Evolutionary conservation across 1,140 invertebrate genomes (phyloP), one percentile per base, ranked within the genome.

Genomic region (Pteromalus puparum): DNA sequence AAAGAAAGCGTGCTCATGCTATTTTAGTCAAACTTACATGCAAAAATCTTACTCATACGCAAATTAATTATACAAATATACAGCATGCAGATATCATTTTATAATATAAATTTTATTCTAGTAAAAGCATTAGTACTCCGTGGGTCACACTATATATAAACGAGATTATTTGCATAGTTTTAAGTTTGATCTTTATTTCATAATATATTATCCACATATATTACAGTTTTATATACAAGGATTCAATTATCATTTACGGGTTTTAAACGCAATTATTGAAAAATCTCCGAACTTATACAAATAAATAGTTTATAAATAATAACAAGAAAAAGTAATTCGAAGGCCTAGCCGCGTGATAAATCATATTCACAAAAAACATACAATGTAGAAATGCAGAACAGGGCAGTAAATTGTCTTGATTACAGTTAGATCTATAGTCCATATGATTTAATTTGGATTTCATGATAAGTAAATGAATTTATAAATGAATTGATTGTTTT

Each of bases 201-300:
- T 85, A 85, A 81, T 82, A 85, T 85, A 82, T 86, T 86, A 86
- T 86, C 81, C 85, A 86, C 85, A 86, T 86, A 84, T 85, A 76
- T 83, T 82, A 81, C 81, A 82, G 53, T 83, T 67, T 83, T 82
- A 87, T 85, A 67, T 82, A 84, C 75, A 86, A 86, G 82, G 65
- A 72, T 78, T 75, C 81, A 18, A 70, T 42, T 83, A 76, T 79
- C 73, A 77, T 38, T 73, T 38, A 85, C 34, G 34, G 26, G 61
- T 81, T 34, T 61, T 42, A 73, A 87, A 75, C 84, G 84, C 73
- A 85, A 76, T 81, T 6, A 77, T 9, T 81, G 12, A 74, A 75
- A 73, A 75, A 48, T 68, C 28, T 34, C 34, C 70, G 28, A 79
- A n/a, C n/a, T 13, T 46, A 78, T 79, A 85, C 30, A 82, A 78